Percentiles rank a stretch among this genome's conserved stretches.
Evolutionary conservation across 2,797 vertebrate genomes (phyloP).

Genomic region (Muscicapa comitata): DNA sequence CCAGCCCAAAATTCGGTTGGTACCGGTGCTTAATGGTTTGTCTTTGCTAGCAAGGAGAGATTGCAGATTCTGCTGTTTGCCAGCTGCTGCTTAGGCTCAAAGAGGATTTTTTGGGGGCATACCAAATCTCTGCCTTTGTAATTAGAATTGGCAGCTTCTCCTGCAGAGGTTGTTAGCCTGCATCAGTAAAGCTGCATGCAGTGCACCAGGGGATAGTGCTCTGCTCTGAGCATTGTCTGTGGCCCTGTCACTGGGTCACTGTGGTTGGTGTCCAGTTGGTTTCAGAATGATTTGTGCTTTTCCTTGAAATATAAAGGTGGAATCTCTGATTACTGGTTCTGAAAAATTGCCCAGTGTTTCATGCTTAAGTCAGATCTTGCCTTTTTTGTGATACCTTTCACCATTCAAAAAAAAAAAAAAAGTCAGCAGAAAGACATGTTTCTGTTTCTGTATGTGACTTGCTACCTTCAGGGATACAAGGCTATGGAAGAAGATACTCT

Average conservation of each 20-base stretch:
- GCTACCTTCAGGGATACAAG: accelerated
- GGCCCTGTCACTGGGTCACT: neutral
- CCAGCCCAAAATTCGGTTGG: neutral
- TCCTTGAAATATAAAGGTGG: neutral
- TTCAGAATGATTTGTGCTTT: neutral
- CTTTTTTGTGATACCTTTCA: neutral
- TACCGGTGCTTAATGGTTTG: neutral
- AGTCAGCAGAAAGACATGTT: neutral
- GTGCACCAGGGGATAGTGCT: neutral
- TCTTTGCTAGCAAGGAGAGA: neutral
- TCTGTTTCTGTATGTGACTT: neutral
- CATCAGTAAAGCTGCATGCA: neutral
- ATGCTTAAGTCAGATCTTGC: neutral
- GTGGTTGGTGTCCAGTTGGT: neutral
- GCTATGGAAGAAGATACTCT: neutral
- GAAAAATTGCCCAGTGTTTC: neutral
- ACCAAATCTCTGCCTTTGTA: neutral
- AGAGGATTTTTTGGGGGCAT: neutral
- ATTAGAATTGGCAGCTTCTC: neutral
- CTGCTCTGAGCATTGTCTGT: neutral
- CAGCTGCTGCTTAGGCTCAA: neutral
- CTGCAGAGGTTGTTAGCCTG: neutral
- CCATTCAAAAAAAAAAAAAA: neutral
- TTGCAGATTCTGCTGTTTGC: neutral
- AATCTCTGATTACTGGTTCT: neutral